Base-by-base conservation (phyloP, 2,888 invertebrate genomes). In the Drosophila atripex region DNA sequence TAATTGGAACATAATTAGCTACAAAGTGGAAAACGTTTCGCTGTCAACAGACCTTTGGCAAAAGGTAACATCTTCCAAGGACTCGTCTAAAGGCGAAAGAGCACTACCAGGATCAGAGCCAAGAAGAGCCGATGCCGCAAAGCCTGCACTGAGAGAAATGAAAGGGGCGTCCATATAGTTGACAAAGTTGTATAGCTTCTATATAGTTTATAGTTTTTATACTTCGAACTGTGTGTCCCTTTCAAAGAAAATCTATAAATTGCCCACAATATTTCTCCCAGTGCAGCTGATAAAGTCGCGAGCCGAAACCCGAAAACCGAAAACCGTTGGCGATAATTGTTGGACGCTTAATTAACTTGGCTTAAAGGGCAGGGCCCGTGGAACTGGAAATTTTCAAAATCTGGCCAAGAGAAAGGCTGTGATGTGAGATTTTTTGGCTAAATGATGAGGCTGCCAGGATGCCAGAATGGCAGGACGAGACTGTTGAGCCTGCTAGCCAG, bases 1-100 rank as follows among this genome's bases (percentile, higher is more conserved):
- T 80, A 85, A 85, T 80, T 80, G 78, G 74, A 63, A 68, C 71
- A 64, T 85, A 78, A 85, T 80, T 78, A 84, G 60, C 69, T 16
- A 52, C 61, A 73, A 75, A n/a, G n/a, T n/a, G n/a, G n/a, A n/a
- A n/a, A n/a, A 38, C 32, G 39, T 25, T 43, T 21, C 43, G 23
- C 43, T 32, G 50, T 58, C 50, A 59, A 52, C 51, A 52, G 8
- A 21, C 23, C 23, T n/a, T n/a, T n/a, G n/a, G 11, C 23, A 28
- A 64, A 38, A 49, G 54, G 54, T 47, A 64, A 46, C 60, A 30
- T 25, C 46, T 38, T 39, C 30, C 35, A 35, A 35, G 35, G 5
- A 35, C 3, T 14, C 7, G 3, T 16, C 8, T 8, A 7, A 0
- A n/a, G 18, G n/a, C n/a, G n/a, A n/a, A n/a, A n/a, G 39, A 39